These are phyloP conservation scores for Cinara cedri DNA, from an alignment of 2,888 invertebrate genomes.

Conservation along the genomic window DNA sequence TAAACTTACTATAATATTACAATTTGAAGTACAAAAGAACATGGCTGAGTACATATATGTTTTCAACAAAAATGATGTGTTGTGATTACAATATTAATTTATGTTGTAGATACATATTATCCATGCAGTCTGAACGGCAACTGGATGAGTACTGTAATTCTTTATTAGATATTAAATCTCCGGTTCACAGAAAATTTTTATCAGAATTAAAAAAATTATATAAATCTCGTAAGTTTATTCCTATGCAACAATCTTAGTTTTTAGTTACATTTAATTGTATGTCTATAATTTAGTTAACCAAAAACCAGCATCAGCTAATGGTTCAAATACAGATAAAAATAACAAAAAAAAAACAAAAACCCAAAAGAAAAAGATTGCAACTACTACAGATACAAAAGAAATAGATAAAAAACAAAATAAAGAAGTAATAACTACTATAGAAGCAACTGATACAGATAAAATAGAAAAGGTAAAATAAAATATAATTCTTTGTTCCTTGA, in stretches of 20 bases:
- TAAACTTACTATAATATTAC: constrained; percentile 71
- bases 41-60: constrained; percentile 69
- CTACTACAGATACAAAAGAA: too few species aligned
- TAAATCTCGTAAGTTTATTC: constrained; percentile 58
- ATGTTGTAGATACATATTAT: constrained; percentile 72
- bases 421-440: too few species aligned
- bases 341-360: constrained; percentile 8
- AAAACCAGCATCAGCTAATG: constrained; percentile 21
- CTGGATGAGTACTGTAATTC: constrained; percentile 80
- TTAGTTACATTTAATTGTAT: neutral
- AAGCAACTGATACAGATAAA: too few species aligned
- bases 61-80: neutral
- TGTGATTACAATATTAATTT: neutral
- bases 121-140: constrained; percentile 74
- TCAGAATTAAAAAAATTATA: constrained; percentile 67
- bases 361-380: neutral
- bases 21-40: constrained; percentile 74
- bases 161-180: constrained; percentile 72
- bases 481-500: too few species aligned
- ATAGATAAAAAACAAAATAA: too few species aligned
- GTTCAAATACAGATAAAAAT: neutral
- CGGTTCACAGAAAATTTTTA: constrained; percentile 73
- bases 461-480: constrained; percentile 27
- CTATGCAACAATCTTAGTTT: neutral
- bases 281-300: constrained; percentile 18